Evolutionary conservation across 2,888 invertebrate genomes (phyloP), one percentile per base, ranked within the genome.

Genomic region (Cheilosia grossa): DNA sequence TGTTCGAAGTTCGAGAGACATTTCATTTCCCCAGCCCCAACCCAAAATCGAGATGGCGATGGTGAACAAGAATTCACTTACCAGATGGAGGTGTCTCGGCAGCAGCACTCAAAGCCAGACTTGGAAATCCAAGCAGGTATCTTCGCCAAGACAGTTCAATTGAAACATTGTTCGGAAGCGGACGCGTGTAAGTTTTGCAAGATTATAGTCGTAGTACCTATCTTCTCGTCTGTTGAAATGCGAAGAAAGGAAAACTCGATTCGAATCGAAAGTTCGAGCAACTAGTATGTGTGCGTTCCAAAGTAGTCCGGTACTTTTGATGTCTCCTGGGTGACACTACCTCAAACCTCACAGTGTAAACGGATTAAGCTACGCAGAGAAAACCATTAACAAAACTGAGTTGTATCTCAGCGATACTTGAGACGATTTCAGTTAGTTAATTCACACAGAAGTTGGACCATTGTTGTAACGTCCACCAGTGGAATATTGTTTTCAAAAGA

Each of bases 211-310:
- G 13, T 37, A 42, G 4, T 44, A 40, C 40, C 61, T 44, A 40
- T 53, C 61, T 47, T 2, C n/a, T 24, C 27, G 27, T 24, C 33
- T 72, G 67, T 75, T 77, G 85, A 85, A 85, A 85, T 85, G 81
- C 85, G 81, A 81, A 81, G 85, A 85, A 85, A 85, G 72, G 70
- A 85, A 81, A 81, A 75, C 72, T 77, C 81, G 81, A 59, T 17
- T 81, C 53, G 70, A 81, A 85, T 85, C 81, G 85, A 85, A 85
- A 85, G 85, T 85, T 42, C 61, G 40, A 42, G 58, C 24, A 33
- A 37, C 4, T 53, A 13, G 64, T 69, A n/a, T 27, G 58, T 56
- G 37, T 73, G 19, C 30, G 47, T 24, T 51, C 2, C 59, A 66
- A 73, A 63, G 56, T 67, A 75, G 83, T 83, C 69, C 79, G 83